These are phyloP conservation scores for Xiphophorus couchianus DNA, from an alignment of 2,113 vertebrate genomes.

Conservation along the genomic window DNA sequence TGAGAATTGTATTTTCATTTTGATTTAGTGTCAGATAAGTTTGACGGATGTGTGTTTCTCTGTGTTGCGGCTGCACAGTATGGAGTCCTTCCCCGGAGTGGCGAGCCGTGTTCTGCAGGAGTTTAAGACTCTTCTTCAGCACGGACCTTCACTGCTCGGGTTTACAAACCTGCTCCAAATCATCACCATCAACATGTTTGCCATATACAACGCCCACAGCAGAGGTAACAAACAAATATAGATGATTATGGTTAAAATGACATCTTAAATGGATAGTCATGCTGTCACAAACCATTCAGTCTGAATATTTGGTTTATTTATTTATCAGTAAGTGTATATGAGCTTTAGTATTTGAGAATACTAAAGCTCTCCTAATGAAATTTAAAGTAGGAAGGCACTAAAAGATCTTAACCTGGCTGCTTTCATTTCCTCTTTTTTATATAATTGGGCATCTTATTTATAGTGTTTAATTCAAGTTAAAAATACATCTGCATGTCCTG, in stretches of 20 bases:
- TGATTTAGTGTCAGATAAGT: neutral
- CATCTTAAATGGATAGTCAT: neutral
- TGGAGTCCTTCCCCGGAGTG: constrained; percentile 93
- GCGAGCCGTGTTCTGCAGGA: constrained; percentile 89
- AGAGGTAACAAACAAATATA: constrained; percentile 73
- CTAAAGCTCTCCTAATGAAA: too few species aligned
- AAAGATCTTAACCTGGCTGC: neutral
- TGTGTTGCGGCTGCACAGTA: constrained; percentile 78
- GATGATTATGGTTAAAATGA: neutral
- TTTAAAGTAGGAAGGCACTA: neutral
- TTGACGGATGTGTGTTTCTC: neutral
- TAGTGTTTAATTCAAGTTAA: too few species aligned
- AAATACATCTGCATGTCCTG: neutral
- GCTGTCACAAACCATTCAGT: neutral
- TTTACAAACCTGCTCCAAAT: constrained; percentile 94
- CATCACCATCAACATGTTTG: constrained; percentile 98
- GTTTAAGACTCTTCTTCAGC: constrained; percentile 91
- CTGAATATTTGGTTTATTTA: neutral
- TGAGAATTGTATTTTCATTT: neutral
- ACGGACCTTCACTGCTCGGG: constrained; percentile 89
- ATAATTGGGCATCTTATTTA: neutral
- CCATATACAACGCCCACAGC: constrained; percentile 89
- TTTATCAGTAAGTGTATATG: neutral
- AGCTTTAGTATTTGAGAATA: too few species aligned
- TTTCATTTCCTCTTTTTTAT: neutral